These are phyloP conservation scores for Mercenaria mercenaria DNA, from an alignment of 1,140 invertebrate species.

Conservation along the genomic window DNA sequence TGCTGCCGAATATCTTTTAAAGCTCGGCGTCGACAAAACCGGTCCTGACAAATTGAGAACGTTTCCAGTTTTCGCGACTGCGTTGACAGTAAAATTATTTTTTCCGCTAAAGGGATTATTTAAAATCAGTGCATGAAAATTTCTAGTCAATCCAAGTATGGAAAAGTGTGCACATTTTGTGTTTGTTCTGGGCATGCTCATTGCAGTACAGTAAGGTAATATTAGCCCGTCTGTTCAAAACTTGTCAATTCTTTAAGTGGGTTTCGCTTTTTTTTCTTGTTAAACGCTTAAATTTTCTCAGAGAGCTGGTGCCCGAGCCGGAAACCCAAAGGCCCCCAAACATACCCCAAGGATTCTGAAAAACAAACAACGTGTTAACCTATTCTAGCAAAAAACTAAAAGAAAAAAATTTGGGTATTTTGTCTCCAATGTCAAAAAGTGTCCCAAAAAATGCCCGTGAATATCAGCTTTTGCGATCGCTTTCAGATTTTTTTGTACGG, in stretches of 20 bases:
- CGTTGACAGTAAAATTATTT: background rate
- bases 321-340: too few species aligned
- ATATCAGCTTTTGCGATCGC: too few species aligned
- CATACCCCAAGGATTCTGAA: too few species aligned
- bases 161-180: background rate
- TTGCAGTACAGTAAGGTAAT: background rate
- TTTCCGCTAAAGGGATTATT: background rate
- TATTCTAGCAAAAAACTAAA: too few species aligned
- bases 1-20: background rate
- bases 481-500: too few species aligned
- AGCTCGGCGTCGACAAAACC: background rate
- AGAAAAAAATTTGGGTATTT: too few species aligned
- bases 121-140: background rate
- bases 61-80: constrained; percentile 43
- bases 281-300: background rate
- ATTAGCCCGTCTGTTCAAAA: background rate
- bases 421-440: too few species aligned
- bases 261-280: background rate
- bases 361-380: too few species aligned
- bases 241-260: background rate
- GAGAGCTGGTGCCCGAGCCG: too few species aligned
- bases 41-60: background rate
- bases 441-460: too few species aligned
- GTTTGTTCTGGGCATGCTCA: constrained; percentile 10
- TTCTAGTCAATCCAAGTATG: background rate